Conservation (phyloP, 2,888 invertebrate genomes). For the Frankliniella intonsa region DNA sequence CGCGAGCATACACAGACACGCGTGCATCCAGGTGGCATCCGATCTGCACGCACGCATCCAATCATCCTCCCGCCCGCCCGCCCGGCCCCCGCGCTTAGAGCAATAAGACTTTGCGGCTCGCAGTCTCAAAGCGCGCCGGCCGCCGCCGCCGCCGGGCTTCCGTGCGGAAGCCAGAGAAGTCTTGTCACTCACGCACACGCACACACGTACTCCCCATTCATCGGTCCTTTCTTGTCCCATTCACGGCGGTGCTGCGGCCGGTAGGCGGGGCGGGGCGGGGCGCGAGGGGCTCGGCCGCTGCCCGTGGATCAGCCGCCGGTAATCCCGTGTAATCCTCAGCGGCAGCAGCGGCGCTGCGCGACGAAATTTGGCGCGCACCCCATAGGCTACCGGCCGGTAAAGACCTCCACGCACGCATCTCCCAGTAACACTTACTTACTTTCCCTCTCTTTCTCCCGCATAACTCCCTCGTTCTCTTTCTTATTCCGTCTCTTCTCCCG, state of each 20-base stretch:
- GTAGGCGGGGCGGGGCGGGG: not conserved
- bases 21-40: not conserved
- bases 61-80: not conserved
- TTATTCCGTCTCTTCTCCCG: not conserved
- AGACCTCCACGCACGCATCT: not conserved
- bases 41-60: not conserved
- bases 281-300: too few species aligned
- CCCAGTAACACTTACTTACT: not conserved
- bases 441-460: too few species aligned
- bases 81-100: not conserved
- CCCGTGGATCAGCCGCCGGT: not conserved
- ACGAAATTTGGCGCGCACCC: slow-evolving; percentile 18
- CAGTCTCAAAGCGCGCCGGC: not conserved
- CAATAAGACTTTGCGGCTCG: not conserved
- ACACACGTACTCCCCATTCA: not conserved
- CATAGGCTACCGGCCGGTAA: not conserved
- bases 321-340: slow-evolving; percentile 14
- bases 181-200: not conserved
- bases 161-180: slow-evolving; percentile 17
- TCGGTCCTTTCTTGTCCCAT: not conserved
- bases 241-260: not conserved
- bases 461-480: not conserved
- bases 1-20: not conserved
- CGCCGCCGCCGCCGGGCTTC: not conserved
- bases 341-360: not conserved